Evolutionary conservation across 2,113 vertebrate species (phyloP).

Genomic region (Brienomyrus longianalis): DNA sequence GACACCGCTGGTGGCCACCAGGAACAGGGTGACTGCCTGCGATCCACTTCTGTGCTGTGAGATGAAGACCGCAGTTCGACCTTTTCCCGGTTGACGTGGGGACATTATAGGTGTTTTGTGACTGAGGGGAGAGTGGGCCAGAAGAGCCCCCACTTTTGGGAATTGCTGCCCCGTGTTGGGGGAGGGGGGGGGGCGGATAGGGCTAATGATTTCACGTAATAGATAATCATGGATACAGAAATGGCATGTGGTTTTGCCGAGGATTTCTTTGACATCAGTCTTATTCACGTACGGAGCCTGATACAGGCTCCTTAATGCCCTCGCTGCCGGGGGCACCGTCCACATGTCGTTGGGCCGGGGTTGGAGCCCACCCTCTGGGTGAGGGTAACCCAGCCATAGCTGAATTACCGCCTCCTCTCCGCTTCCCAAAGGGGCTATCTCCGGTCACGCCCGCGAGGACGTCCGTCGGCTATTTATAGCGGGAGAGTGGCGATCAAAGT

Average conservation of each 20-base stretch:
- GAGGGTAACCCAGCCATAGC: background rate
- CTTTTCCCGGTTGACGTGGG: constrained; percentile 43
- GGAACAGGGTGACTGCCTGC: constrained; percentile 30
- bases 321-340: background rate
- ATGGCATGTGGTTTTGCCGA: background rate
- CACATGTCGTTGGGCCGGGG: background rate
- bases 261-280: background rate
- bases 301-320: background rate
- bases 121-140: constrained; percentile 18
- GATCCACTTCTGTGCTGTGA: constrained; percentile 32
- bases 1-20: constrained; percentile 33
- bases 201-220: background rate
- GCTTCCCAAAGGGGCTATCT: constrained; percentile 19
- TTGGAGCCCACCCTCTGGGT: background rate
- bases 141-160: constrained; percentile 21
- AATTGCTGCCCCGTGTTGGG: background rate
- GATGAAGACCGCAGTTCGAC: constrained; percentile 28
- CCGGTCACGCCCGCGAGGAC: constrained; percentile 37
- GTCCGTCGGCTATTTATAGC: constrained; percentile 54
- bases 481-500: constrained; percentile 54
- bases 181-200: background rate
- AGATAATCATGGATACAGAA: background rate
- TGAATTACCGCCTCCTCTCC: background rate
- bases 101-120: constrained; percentile 35
- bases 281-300: background rate